Evolutionary conservation across 2,113 vertebrate species (phyloP), one percentile per base, ranked within the genome.

Genomic region (Clinocottus analis): DNA sequence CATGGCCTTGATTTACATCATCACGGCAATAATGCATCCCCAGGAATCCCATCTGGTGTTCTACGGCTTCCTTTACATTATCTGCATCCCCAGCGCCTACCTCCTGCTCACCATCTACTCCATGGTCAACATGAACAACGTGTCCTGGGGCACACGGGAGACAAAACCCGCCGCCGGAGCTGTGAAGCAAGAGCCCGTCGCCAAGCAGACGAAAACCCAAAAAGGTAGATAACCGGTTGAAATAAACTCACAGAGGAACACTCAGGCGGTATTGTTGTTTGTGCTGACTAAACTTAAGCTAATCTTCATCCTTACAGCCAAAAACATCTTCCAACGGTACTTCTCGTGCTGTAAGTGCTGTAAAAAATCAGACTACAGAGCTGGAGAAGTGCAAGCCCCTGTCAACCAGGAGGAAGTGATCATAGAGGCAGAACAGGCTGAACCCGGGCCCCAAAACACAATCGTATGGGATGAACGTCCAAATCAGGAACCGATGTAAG

Each of bases 61-160:
- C 56, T 87, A 89, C 4, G 92, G 94, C 7, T n/a, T 93, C 0
- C 68, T 95, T 21, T 95, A 95, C 79, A 79, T 94, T 23, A 4
- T 95, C 61, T 91, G 88, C 79, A 85, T 94, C 33, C 94, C 94
- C 12, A 94, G 93, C 12, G 93, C 88, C 4, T 95, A 95, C 76
- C 91, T 95, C n/a, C 85, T 95, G 43, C 90, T 95, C 70, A 79
- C 71, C 60, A 95, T 95, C 72, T 95, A 95, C 85, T 92, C 93
- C 51, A 90, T 95, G 88, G 90, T 90, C 63, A 95, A 95, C 85
- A 91, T 95, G 93, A 93, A 95, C 88, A 90, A 93, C 0, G 90
- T 95, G 31, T 94, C 94, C 8, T 95, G 94, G 94, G 94, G 94
- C 19, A 95, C 94, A 9, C 83, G 94, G 12, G 94, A 95, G 78